A percentile compares a stretch with the other conserved stretches of the same genome.
phyloP scores from a whole-genome alignment of 2,113 vertebrate species.

The Chaenocephalus aceratus region DNA sequence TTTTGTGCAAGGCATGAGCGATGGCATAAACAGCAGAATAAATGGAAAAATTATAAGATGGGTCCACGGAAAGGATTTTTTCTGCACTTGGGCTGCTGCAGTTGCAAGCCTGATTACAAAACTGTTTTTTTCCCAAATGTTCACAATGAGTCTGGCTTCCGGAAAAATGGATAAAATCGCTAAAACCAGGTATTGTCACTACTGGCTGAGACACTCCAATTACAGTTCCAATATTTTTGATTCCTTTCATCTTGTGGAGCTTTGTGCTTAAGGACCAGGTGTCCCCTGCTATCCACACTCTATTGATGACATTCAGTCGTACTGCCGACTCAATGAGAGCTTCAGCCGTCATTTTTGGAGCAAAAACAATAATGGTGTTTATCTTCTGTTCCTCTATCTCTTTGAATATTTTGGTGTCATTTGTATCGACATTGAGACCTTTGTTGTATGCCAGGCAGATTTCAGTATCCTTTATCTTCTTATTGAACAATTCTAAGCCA shows the following conservation, averaged over 20 bases:
- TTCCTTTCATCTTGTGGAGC: conserved; percentile 73
- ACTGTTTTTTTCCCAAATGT: not conserved
- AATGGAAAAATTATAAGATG: conserved; percentile 74
- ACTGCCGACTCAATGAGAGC: conserved; percentile 80
- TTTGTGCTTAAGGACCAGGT: conserved; percentile 79
- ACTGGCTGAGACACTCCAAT: conserved; percentile 80
- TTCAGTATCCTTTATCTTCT: conserved; percentile 12
- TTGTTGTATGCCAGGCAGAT: conserved; percentile 85
- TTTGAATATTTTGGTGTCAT: conserved; percentile 53
- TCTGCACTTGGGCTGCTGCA: conserved; percentile 44
- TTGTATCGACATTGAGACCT: not conserved
- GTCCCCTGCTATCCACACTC: conserved; percentile 88
- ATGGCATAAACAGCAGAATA: conserved; percentile 84
- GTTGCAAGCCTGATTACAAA: conserved; percentile 79
- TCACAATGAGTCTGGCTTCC: not conserved
- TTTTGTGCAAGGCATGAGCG: conserved; percentile 85
- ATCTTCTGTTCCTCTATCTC: conserved; percentile 68
- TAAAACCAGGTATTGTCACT: conserved; percentile 73
- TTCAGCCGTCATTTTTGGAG: conserved; percentile 2
- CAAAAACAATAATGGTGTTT: conserved; percentile 70
- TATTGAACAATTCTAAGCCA: conserved; percentile 65
- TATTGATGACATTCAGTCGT: conserved; percentile 77
- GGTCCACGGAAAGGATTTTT: conserved; percentile 5
- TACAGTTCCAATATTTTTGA: conserved; percentile 78
- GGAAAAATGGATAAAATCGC: conserved; percentile 64